Conservation (phyloP, 37 sponge, comb jelly and placozoan species). For the Ephydatia muelleri region DNA sequence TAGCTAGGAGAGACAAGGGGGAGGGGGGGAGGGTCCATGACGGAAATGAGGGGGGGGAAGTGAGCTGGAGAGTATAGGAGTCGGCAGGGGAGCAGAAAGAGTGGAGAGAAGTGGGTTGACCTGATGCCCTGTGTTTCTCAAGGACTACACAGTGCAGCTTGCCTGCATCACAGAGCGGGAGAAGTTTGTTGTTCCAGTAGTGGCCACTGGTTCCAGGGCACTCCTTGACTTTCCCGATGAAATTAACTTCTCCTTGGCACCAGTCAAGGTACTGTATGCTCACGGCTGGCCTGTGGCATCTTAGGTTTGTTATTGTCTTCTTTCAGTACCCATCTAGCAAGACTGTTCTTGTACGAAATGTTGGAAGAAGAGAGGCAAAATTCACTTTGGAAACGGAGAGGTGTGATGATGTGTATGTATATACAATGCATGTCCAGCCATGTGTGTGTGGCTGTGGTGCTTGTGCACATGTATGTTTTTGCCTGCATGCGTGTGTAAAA, state of each 20-base stretch:
- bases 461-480: background rate
- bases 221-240: conserved; percentile 98
- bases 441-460: too few relatives aligned
- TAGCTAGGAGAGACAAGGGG: background rate
- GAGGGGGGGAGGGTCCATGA: background rate
- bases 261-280: conserved; percentile 81
- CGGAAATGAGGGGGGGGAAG: background rate
- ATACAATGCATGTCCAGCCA: too few relatives aligned
- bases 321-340: conserved; percentile 76
- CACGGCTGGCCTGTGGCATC: background rate
- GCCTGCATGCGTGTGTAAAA: background rate
- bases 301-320: background rate
- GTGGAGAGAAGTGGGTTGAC: background rate
- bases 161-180: conserved; percentile 93
- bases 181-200: conserved; percentile 88
- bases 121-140: background rate
- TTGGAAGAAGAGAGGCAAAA: conserved; percentile 81
- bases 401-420: conserved; percentile 26
- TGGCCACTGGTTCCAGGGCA: conserved; percentile 86
- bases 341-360: conserved; percentile 94
- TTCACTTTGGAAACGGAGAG: conserved; percentile 61
- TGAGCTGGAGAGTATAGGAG: background rate
- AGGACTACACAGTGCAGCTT: conserved; percentile 94
- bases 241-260: conserved; percentile 82
- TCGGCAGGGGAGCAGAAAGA: background rate